Evolutionary conservation across 2,113 vertebrate species (phyloP).

Genomic region (Spea bombifrons): DNA sequence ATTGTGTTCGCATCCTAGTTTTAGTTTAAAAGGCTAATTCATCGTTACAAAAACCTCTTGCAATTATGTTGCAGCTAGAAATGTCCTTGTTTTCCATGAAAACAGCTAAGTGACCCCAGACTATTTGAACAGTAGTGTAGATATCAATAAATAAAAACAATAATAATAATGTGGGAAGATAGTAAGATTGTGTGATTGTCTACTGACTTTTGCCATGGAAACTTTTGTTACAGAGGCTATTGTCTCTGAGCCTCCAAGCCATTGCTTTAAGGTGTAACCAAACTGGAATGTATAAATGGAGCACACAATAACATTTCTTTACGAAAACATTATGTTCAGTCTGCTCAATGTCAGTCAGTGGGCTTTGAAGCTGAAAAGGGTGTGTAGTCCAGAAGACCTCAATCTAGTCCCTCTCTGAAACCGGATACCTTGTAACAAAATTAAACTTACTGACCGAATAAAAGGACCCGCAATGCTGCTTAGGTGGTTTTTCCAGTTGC

Average conservation of each 20-base stretch:
- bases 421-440: conserved; percentile 24
- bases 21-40: too few species aligned
- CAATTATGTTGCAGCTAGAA: too few species aligned
- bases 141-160: too few species aligned
- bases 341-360: conserved; percentile 2
- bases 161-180: too few species aligned
- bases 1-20: too few species aligned
- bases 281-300: not conserved
- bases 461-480: conserved; percentile 28
- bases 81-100: too few species aligned
- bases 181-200: too few species aligned
- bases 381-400: conserved; percentile 27
- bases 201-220: not conserved
- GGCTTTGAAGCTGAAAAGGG: conserved; percentile 3
- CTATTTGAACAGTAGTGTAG: too few species aligned
- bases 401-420: conserved; percentile 38
- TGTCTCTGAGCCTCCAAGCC: not conserved
- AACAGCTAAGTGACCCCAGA: too few species aligned
- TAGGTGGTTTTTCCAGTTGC: conserved; percentile 38
- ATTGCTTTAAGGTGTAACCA: not conserved
- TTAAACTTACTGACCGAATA: conserved; percentile 31
- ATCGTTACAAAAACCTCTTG: too few species aligned
- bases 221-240: not conserved
- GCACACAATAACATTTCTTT: not conserved
- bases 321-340: not conserved